phyloP scores from a whole-genome alignment of 2,888 invertebrate species.

The Tachina grossa region DNA sequence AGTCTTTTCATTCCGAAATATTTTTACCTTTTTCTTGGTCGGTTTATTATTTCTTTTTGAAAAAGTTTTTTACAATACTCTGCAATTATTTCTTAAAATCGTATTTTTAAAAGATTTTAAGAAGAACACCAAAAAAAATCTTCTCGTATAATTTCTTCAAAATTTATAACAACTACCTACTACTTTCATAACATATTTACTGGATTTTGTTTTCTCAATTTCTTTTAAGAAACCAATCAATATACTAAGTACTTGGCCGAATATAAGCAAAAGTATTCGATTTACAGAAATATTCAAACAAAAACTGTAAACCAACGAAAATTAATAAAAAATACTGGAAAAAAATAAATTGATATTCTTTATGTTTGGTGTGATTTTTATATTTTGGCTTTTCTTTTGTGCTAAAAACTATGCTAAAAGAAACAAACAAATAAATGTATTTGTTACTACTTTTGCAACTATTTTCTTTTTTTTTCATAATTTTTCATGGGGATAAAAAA shows the following conservation, averaged over 20 bases:
- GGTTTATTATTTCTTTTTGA: no score
- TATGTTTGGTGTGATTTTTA: conserved; percentile 57
- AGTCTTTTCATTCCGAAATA: no score
- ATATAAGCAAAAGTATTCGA: conserved; percentile 3
- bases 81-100: no score
- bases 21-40: no score
- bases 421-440: conserved; percentile 26
- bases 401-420: conserved; percentile 21
- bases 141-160: no score
- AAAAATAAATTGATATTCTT: conserved; percentile 44
- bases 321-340: not conserved
- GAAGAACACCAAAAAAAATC: no score
- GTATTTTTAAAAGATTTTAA: no score
- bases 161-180: no score
- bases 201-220: not conserved
- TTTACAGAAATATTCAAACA: conserved; percentile 11
- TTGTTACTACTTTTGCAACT: not conserved
- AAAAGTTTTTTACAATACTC: no score
- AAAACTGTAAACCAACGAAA: not conserved
- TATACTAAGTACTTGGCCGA: conserved; percentile 55
- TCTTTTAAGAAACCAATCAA: conserved; percentile 53
- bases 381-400: conserved; percentile 15
- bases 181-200: not conserved
- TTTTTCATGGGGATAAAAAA: conserved; percentile 51
- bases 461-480: conserved; percentile 38